Evolutionary conservation across 2,113 vertebrate genomes (phyloP), one percentile per base, ranked within the genome.

Genomic region (Steatornis caripensis): DNA sequence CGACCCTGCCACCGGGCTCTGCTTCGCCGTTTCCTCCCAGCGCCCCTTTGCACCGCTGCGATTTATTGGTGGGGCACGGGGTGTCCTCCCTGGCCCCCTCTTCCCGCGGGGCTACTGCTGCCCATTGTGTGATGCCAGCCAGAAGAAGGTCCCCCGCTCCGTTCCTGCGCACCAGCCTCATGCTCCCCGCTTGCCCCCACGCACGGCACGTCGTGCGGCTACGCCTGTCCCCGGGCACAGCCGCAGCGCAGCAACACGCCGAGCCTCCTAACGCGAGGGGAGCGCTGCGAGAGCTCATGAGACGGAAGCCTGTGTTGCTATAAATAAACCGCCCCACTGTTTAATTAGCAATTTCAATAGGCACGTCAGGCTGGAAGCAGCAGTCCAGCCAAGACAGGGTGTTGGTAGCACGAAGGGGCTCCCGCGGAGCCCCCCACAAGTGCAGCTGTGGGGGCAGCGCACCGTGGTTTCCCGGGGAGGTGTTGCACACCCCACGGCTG

Each of bases 1-100:
- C 7, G 0, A 15, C 30, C 65, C 37, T 3, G 0, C 2, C n/a
- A 0, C 37, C 0, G 0, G 13, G 49, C 43, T 58, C 71, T 66
- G 66, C 58, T 78, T 54, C 1, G 0, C 39, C 15, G 0, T 3
- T 55, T 30, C n/a, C 58, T 90, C 54, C 68, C 5, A 0, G 23
- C 11, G 49, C 70, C 64, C 43, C 26, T 57, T 14, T 6, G 7
- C 30, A 12, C 48, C 2, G 0, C 60, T 5, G 46, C 0, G 5
- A 26, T 15, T 19, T 21, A 26, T n/a, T n/a, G n/a, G n/a, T n/a
- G n/a, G n/a, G n/a, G n/a, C n/a, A n/a, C n/a, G n/a, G n/a, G n/a
- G n/a, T n/a, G n/a, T n/a, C n/a, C n/a, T n/a, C n/a, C n/a, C n/a
- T n/a, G n/a, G n/a, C n/a, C n/a, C n/a, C n/a, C n/a, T n/a, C n/a